Conservation (phyloP, 2,797 vertebrate genomes). For the Falco naumanni region DNA sequence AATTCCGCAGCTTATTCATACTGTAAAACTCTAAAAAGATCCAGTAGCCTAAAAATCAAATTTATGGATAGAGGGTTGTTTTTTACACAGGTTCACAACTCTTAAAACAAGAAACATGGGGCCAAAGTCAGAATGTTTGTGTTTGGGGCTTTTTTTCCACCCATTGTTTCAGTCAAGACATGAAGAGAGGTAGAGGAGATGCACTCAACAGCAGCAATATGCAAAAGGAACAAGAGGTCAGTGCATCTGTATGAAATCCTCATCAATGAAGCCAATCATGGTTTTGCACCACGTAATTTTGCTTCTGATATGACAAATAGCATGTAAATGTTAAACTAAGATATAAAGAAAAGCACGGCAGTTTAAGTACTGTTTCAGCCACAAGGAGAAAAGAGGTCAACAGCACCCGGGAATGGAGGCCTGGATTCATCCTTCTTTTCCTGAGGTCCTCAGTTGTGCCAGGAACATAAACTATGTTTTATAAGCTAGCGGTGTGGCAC, state of each 20-base stretch:
- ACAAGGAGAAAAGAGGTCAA: background rate
- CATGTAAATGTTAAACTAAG: background rate
- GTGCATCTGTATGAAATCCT: background rate
- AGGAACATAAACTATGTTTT: background rate
- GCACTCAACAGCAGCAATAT: background rate
- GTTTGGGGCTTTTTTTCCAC: rapidly evolving
- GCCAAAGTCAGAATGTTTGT: background rate
- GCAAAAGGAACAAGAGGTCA: background rate
- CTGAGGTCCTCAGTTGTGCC: background rate
- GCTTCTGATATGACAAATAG: background rate
- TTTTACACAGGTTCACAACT: background rate
- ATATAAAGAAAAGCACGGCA: background rate
- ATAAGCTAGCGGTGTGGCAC: background rate
- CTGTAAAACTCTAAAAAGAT: background rate
- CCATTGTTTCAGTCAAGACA: background rate
- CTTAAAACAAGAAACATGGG: background rate
- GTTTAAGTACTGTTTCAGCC: background rate
- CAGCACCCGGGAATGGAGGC: background rate
- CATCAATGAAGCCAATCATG: background rate
- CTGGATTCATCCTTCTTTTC: background rate
- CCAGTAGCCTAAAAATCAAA: background rate
- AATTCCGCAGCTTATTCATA: background rate
- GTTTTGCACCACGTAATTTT: background rate
- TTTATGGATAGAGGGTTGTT: background rate
- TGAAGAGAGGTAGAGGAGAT: background rate